Conservation (phyloP, 2,888 invertebrate species). For the Hetaerina titia region DNA sequence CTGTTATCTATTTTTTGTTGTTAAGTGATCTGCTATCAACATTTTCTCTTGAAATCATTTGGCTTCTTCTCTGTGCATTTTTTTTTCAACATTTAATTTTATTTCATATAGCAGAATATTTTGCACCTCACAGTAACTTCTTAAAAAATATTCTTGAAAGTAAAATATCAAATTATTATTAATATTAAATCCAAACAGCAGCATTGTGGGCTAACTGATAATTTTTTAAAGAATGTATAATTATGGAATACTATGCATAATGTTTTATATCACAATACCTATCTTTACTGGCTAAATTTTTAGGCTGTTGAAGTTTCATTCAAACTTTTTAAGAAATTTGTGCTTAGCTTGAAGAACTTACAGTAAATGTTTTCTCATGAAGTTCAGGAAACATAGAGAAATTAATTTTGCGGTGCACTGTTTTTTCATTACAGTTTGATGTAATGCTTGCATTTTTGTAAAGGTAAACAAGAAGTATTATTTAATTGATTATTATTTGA, state of each 20-base stretch:
- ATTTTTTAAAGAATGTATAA: background rate
- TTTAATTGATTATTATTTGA: background rate
- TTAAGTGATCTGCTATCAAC: too few relatives aligned
- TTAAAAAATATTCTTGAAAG: background rate
- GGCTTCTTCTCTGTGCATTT: too few relatives aligned
- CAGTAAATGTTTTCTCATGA: background rate
- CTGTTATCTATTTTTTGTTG: background rate
- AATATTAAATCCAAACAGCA: background rate
- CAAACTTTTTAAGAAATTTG: background rate
- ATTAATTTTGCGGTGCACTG: background rate
- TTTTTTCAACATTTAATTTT: background rate
- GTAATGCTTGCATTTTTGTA: background rate
- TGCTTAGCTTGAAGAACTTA: background rate
- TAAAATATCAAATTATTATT: background rate
- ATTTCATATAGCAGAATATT: background rate
- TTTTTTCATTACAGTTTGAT: background rate
- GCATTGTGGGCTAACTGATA: background rate
- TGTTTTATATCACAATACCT: background rate
- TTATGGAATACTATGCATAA: background rate
- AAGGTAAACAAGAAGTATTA: background rate
- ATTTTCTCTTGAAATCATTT: too few relatives aligned
- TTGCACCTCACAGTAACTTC: background rate
- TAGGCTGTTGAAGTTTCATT: background rate
- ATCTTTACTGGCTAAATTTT: background rate
- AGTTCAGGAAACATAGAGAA: background rate